Base-by-base conservation (phyloP, 2,888 invertebrate species). In the Odontocerum albicorne region DNA sequence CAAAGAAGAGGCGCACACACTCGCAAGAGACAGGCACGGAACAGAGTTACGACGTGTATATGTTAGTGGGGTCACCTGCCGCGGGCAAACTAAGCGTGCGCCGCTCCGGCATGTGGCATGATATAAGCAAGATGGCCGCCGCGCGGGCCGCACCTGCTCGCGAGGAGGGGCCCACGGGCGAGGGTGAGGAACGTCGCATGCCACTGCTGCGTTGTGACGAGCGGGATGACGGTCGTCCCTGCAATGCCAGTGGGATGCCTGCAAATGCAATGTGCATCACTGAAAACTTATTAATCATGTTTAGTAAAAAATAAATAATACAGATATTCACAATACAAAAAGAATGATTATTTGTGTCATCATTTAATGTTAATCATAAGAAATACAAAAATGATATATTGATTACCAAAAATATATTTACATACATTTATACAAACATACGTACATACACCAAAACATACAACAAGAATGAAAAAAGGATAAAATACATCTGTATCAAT, bases 91-190 rank as follows among this genome's bases (percentile, higher is more conserved):
- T 58, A 61, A 55, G 61, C 42, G 55, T 75, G 75, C 75, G 75
- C 77, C 77, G 71, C 56, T 81, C 79, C 76, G 77, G 77, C 74
- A 88, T 85, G 81, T 88, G 88, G 83, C 88, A 90, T 84, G 91
- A 91, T 84, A 91, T 90, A 82, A 92, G 88, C 88, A 92, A 90
- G 88, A 92, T 90, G 88, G 91, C 91, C 81, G 91, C 91, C 80
- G 89, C 85, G 77, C 90, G 87, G 78, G 91, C 91, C 85, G 90
- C 90, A 90, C 91, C 91, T 91, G 90, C 89, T 81, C 91, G 86
- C 72, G 90, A 90, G 68, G 75, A 73, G 66, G 80, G 77, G 70
- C 83, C 75, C 69, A 71, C 76, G 63, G 75, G 72, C 61, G 74
- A 70, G 53, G 73, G 72, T 53, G 73, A 73, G 44, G 74, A 73